Evolutionary conservation across 1,140 invertebrate species (phyloP), one percentile per base, ranked within the genome.

Genomic region (Branchinecta lynchi): DNA sequence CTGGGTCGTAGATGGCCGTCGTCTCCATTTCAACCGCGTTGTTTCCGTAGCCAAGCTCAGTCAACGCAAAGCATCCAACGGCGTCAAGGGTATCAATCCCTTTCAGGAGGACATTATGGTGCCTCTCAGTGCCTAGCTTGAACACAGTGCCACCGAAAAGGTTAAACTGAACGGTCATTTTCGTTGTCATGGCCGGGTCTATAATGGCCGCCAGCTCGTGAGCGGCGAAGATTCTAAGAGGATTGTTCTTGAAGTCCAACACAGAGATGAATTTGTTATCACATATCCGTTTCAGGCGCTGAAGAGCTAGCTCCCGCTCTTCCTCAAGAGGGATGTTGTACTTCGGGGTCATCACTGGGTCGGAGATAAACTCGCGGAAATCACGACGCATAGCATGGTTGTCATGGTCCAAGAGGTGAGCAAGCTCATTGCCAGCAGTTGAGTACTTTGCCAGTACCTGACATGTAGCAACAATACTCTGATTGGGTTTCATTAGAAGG

Each of bases 101-200:
- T n/a, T 71, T 66, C 44, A 78, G 71, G n/a, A 78, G 74, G 32
- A 73, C 72, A 9, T 73, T 65, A 66, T 78, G 77, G 71, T 78
- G 77, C 9, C 75, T 70, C 66, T 77, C 72, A 7, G 77, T 78
- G 65, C 77, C 77, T 9, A 78, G 71, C 68, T 78, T 78, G 10
- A 78, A 71, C 10, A 78, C 75, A 9, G 77, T 78, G 43, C 77
- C 77, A 66, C 77, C 77, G 69, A 78, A 78, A 43, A 78, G 72
- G 68, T 78, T 78, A 60, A 78, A 78, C 74, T 78, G 77, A 44
- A 78, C 77, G n/a, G 77, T 78, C 77, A 78, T 77, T 71, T 78
- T 78, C 5, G 77, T 78, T 3, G 76, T 72, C 75, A 77, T 78
- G n/a, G 75, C 73, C 20, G 77, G 76, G 68, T 78, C 77, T 20